Evolutionary conservation across 2,888 invertebrate species (phyloP).

Genomic region (Hyposoter didymator): DNA sequence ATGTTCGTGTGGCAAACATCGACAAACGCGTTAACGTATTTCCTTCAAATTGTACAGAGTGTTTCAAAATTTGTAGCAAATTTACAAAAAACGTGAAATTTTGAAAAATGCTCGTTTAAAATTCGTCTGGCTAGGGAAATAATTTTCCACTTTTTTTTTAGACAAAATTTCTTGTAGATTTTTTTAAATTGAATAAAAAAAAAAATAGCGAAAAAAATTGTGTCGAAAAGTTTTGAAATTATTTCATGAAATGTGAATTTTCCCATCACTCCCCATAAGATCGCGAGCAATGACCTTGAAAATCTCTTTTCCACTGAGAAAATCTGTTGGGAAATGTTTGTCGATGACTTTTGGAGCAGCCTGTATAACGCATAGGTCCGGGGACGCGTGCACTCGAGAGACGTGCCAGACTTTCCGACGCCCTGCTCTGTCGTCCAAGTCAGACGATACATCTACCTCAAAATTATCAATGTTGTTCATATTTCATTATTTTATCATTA

Average conservation of each 20-base stretch:
- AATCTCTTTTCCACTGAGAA: no score
- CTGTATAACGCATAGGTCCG: conserved; percentile 1
- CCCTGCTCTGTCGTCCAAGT: conserved; percentile 13
- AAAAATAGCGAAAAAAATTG: no score
- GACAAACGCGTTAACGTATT: not conserved
- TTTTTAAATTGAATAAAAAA: no score
- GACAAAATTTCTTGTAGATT: no score
- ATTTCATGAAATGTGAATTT: no score
- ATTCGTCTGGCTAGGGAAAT: no score
- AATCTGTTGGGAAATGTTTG: not conserved
- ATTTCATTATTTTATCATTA: not conserved
- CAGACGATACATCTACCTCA: not conserved
- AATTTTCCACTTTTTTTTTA: no score
- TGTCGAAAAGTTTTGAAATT: no score
- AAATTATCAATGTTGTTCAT: conserved; percentile 6
- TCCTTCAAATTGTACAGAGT: not conserved
- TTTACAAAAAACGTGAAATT: not conserved
- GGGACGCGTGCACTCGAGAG: conserved; percentile 40
- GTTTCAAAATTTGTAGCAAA: not conserved
- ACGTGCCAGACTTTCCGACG: conserved; percentile 59
- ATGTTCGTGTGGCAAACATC: not conserved
- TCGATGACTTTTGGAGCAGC: not conserved
- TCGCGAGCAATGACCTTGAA: no score
- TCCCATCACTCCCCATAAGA: no score
- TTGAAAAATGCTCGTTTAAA: not conserved